A percentile compares a stretch with the other conserved stretches of the same genome.
These are phyloP conservation scores for Ochotona princeps DNA, from an alignment of 2,113 vertebrate species.

Conservation along the genomic window DNA sequence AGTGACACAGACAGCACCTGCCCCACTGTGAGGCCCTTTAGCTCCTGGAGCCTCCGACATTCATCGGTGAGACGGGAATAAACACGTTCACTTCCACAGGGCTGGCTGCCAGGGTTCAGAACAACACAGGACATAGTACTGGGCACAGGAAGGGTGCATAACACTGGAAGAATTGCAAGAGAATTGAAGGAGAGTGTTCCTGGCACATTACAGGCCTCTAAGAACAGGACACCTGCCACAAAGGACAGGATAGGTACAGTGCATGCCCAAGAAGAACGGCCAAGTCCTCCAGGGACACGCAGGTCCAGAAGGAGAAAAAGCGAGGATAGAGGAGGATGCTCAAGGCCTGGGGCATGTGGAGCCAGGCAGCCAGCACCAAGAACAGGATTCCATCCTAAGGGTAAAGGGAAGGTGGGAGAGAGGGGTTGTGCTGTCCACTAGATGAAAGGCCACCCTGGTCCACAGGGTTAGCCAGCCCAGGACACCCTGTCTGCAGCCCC, in stretches of 20 bases:
- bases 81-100: no score
- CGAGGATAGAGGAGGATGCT: no score
- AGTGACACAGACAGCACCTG: no score
- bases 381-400: neutral
- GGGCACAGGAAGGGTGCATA: neutral
- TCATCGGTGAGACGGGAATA: neutral
- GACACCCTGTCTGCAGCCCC: neutral
- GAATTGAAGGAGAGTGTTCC: neutral
- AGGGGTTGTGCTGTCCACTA: neutral
- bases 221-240: no score
- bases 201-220: neutral
- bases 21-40: neutral
- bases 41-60: neutral
- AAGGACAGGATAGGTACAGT: no score
- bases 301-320: neutral
- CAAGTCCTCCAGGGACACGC: no score
- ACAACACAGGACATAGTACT: neutral
- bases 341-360: no score
- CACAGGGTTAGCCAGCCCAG: neutral
- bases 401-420: neutral
- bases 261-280: neutral
- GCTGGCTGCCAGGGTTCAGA: no score
- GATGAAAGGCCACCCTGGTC: neutral
- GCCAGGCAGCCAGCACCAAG: no score
- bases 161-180: neutral